These are phyloP conservation scores for Pseudococcus viburni DNA, from an alignment of 2,888 invertebrate genomes.

Conservation along the genomic window DNA sequence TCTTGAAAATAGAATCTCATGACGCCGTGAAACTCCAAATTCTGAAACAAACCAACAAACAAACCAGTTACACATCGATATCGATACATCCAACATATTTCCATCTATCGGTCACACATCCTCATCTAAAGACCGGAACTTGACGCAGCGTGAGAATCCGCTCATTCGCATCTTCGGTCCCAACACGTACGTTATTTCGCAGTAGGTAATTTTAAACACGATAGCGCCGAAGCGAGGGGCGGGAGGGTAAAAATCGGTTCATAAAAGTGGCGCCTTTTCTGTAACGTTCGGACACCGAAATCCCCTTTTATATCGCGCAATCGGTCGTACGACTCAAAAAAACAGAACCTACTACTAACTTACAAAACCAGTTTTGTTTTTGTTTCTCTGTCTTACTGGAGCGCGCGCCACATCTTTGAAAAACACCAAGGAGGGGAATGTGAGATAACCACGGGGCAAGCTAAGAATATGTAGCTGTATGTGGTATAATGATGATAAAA, in stretches of 20 bases:
- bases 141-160: slow-evolving; percentile 14
- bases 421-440: neutral
- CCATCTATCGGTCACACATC: slow-evolving; percentile 1
- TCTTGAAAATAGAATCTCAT: slow-evolving; percentile 99
- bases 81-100: neutral
- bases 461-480: neutral
- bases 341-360: slow-evolving; percentile 8
- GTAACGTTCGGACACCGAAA: neutral
- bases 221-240: neutral
- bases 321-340: slow-evolving; percentile 43
- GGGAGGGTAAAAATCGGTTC: neutral
- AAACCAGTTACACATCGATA: neutral
- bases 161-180: neutral
- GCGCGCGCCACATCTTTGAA: neutral
- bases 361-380: slow-evolving; percentile 52
- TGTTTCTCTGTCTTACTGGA: neutral
- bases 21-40: slow-evolving; percentile 98
- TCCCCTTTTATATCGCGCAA: neutral
- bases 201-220: slow-evolving; percentile 32
- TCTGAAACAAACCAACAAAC: slow-evolving; percentile 76
- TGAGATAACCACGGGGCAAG: slow-evolving; percentile 8
- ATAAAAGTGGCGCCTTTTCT: slow-evolving; percentile 44
- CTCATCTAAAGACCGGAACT: neutral
- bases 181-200: neutral
- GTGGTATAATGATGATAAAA: slow-evolving; percentile 47